Evolutionary conservation across 2,113 vertebrate species (phyloP).

Genomic region (Odobenus rosmarus): DNA sequence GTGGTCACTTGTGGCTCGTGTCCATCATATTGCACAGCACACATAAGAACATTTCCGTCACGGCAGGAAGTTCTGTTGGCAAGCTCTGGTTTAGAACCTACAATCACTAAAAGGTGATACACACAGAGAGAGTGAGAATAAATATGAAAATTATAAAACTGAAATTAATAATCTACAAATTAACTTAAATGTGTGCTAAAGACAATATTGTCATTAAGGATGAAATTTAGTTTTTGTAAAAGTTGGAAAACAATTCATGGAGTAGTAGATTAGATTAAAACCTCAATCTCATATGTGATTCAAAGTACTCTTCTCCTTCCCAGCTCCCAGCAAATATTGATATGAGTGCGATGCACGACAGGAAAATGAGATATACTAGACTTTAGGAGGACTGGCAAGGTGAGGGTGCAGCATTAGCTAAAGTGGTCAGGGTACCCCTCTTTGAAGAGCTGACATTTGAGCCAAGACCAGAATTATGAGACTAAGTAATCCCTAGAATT

Average conservation of each 20-base stretch:
- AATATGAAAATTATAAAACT: background rate
- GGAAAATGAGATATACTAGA: background rate
- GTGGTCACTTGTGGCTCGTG: background rate
- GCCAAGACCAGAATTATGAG: background rate
- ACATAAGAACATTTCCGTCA: background rate
- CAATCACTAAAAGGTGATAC: background rate
- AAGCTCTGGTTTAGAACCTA: background rate
- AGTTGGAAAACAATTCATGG: background rate
- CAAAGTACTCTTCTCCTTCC: background rate
- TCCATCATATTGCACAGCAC: background rate
- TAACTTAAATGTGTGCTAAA: background rate
- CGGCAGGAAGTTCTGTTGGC: background rate
- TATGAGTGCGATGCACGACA: background rate
- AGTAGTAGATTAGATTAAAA: background rate
- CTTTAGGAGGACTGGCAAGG: background rate
- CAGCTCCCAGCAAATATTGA: too few relatives aligned
- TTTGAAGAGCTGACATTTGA: background rate
- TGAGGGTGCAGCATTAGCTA: background rate
- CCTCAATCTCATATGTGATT: background rate
- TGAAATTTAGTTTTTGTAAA: background rate
- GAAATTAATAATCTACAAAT: background rate
- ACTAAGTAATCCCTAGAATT: background rate
- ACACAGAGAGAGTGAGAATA: background rate
- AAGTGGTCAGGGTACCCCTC: background rate
- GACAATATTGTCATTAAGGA: background rate